phyloP scores from a whole-genome alignment of 2,797 vertebrate genomes.

The Myripristis jacobus region DNA sequence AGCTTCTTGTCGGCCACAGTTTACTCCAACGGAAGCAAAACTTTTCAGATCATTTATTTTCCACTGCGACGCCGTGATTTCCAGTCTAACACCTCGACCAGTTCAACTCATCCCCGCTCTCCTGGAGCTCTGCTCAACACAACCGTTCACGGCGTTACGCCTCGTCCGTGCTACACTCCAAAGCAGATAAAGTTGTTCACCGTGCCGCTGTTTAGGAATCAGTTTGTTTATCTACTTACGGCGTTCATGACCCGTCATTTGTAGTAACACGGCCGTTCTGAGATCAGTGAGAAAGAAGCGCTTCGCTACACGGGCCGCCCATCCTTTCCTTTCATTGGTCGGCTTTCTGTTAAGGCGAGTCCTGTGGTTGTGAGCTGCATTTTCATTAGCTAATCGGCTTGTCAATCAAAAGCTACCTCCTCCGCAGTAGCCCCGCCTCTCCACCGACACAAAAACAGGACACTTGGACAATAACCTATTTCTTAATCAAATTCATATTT shows the following conservation, averaged over 20 bases:
- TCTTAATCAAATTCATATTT: neutral
- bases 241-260: accelerated
- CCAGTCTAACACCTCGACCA: neutral
- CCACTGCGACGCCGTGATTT: slow-evolving; percentile 12
- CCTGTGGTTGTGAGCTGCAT: neutral
- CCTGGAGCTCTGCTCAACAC: slow-evolving; percentile 9
- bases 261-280: slow-evolving; percentile 44
- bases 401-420: slow-evolving; percentile 37
- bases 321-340: slow-evolving; percentile 59
- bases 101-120: slow-evolving; percentile 39
- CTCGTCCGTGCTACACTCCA: slow-evolving; percentile 57
- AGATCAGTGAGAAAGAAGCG: slow-evolving; percentile 33
- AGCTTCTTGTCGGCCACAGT: slow-evolving; percentile 16
- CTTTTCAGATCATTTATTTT: neutral
- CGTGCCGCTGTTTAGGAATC: slow-evolving; percentile 60
- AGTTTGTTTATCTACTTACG: slow-evolving; percentile 28
- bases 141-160: slow-evolving; percentile 71
- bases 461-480: neutral
- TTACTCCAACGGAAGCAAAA: slow-evolving; percentile 37
- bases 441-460: slow-evolving; percentile 19
- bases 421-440: neutral
- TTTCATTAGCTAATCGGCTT: slow-evolving; percentile 31
- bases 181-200: slow-evolving; percentile 39
- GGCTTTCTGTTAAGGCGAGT: slow-evolving; percentile 19
- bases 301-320: neutral